Conservation (phyloP, 2,113 vertebrate genomes). For the Porphyrio hochstetteri region DNA sequence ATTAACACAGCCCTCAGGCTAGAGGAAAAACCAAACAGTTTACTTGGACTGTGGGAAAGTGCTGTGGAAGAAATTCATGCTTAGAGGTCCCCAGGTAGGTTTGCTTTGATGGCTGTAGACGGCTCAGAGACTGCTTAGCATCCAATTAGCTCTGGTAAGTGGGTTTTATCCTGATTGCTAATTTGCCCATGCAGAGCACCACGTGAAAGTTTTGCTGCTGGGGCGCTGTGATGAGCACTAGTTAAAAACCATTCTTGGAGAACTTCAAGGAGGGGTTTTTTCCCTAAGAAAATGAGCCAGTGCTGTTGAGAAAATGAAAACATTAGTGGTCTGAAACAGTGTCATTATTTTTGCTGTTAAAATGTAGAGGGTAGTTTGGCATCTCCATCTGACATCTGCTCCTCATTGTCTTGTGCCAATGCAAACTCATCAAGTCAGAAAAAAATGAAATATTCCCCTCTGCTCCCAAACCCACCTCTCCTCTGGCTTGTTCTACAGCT, state of each 20-base stretch:
- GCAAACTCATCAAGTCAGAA: conserved; percentile 62
- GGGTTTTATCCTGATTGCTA: conserved; percentile 28
- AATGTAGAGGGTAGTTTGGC: conserved; percentile 46
- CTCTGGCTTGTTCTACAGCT: conserved; percentile 35
- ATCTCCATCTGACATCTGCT: conserved; percentile 54
- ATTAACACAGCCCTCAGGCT: conserved; percentile 4
- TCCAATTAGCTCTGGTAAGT: conserved; percentile 28
- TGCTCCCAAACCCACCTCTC: conserved; percentile 44
- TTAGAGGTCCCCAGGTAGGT: conserved; percentile 68
- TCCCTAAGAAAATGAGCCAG: background rate
- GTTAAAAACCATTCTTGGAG: background rate
- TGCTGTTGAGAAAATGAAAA: background rate
- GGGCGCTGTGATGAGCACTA: conserved; percentile 17
- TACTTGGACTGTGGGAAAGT: background rate
- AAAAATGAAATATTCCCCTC: conserved; percentile 55
- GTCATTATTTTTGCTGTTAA: conserved; percentile 48
- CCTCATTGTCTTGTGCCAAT: conserved; percentile 52
- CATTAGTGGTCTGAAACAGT: background rate
- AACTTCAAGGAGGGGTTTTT: background rate
- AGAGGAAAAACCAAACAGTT: background rate
- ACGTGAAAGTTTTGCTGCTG: background rate
- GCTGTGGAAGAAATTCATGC: conserved; percentile 40
- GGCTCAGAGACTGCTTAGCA: conserved; percentile 38
- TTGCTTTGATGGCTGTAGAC: conserved; percentile 46
- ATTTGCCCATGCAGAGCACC: conserved; percentile 28